Conservation (phyloP, 2,888 invertebrate species). For the Malacosoma neustria region DNA sequence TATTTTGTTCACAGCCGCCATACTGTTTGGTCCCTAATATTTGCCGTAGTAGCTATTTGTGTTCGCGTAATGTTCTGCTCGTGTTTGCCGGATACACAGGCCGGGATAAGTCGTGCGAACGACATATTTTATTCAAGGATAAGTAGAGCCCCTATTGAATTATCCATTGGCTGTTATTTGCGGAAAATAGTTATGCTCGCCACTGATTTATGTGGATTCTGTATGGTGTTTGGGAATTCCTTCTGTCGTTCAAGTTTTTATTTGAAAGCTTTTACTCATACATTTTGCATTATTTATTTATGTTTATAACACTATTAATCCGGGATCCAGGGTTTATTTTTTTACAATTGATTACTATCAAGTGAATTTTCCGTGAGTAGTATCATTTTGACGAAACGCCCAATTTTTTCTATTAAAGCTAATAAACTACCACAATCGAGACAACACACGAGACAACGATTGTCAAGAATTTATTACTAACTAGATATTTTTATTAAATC, state of each 20-base stretch:
- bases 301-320: background rate
- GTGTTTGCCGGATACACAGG: conserved; percentile 16
- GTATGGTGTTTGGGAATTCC: background rate
- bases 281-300: too few species aligned
- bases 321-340: too few species aligned
- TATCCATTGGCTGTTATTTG: background rate
- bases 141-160: background rate
- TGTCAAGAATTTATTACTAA: conserved; percentile 2
- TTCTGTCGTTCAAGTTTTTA: background rate
- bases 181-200: background rate
- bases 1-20: conserved; percentile 29
- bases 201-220: background rate
- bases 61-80: conserved; percentile 17
- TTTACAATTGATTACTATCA: conserved; percentile 1
- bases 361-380: conserved; percentile 3
- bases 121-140: background rate
- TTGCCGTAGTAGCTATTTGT: conserved; percentile 13
- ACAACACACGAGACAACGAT: background rate
- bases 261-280: background rate
- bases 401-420: conserved; percentile 1
- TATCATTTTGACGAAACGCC: conserved; percentile 3
- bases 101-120: background rate
- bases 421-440: background rate
- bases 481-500: background rate
- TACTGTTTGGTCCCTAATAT: conserved; percentile 15